Evolutionary conservation across 2,888 invertebrate species (phyloP).

Genomic region (Drosophila mimica): DNA sequence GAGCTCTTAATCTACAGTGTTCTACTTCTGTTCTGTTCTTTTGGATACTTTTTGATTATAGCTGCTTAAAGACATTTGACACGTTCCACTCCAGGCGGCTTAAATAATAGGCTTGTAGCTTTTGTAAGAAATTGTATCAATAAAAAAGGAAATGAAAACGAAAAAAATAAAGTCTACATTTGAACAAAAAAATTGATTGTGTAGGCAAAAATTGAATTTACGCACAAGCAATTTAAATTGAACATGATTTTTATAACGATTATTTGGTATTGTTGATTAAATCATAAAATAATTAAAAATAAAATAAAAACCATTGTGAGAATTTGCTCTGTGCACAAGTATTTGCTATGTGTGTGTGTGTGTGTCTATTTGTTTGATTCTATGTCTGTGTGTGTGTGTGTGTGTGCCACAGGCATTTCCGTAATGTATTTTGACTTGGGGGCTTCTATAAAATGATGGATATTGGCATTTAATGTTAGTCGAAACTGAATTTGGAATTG

Average conservation of each 20-base stretch:
- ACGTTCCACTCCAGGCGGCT: background rate
- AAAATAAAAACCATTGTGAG: background rate
- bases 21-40: background rate
- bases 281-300: background rate
- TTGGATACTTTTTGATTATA: background rate
- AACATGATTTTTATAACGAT: background rate
- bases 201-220: background rate
- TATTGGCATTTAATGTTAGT: constrained; percentile 72
- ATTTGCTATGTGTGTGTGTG: background rate
- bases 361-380: background rate
- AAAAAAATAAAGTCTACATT: background rate
- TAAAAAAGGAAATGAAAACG: too few species aligned
- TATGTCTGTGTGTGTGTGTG: background rate
- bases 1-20: background rate
- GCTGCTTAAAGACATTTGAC: background rate
- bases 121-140: background rate
- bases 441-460: constrained; percentile 66
- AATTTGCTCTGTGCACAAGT: background rate
- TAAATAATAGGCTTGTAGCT: background rate
- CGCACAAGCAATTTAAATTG: constrained; percentile 6
- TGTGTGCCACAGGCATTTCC: constrained; percentile 62
- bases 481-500: constrained; percentile 42
- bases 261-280: background rate
- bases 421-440: constrained; percentile 71
- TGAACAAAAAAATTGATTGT: background rate